These are phyloP conservation scores for Nomada hirtipes DNA, from an alignment of 2,888 invertebrate genomes.

Conservation along the genomic window DNA sequence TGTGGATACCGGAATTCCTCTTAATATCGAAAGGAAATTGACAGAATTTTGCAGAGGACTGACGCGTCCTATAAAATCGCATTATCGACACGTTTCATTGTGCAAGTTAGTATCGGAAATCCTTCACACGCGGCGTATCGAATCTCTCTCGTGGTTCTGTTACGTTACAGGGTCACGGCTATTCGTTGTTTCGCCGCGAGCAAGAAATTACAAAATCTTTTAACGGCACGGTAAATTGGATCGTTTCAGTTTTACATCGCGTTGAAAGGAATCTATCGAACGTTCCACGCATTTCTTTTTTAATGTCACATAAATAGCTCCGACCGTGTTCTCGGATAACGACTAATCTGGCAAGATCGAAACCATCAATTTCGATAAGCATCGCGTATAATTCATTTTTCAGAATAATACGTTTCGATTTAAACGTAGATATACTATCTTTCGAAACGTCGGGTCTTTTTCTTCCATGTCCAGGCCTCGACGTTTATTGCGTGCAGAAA, in stretches of 20 bases:
- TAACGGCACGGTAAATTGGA: too few relatives aligned
- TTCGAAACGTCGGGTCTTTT: constrained; percentile 2
- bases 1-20: constrained; percentile 16
- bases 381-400: too few relatives aligned
- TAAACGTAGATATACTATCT: neutral
- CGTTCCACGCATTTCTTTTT: too few relatives aligned
- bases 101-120: constrained; percentile 61
- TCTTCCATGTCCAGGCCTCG: constrained; percentile 16
- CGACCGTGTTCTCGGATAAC: too few relatives aligned
- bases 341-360: too few relatives aligned
- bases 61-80: constrained; percentile 23
- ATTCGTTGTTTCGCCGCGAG: neutral
- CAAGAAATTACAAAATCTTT: constrained; percentile 2
- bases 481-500: constrained; percentile 54
- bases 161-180: constrained; percentile 8
- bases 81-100: constrained; percentile 43
- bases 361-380: too few relatives aligned
- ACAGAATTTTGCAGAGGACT: constrained; percentile 33
- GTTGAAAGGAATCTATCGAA: too few relatives aligned
- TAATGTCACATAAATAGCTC: neutral
- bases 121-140: constrained; percentile 45
- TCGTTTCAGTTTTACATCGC: too few relatives aligned
- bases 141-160: constrained; percentile 7
- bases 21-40: constrained; percentile 31
- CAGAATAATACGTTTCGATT: too few relatives aligned